A percentile compares a stretch with the other conserved stretches of the same genome.
phyloP scores from a whole-genome alignment of 2,888 invertebrate genomes.

The Melieria omissa region DNA sequence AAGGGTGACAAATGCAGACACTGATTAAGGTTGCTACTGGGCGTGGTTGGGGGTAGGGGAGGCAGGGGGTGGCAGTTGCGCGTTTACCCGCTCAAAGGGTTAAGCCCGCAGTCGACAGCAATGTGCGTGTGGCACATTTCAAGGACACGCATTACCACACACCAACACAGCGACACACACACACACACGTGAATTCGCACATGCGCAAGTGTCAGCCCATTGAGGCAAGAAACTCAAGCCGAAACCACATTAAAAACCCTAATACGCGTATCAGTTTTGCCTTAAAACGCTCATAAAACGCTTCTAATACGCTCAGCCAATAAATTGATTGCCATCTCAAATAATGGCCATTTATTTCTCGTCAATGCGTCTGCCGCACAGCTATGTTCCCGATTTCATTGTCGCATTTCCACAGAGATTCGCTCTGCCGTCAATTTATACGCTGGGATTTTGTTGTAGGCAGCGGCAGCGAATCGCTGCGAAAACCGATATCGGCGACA shows the following conservation, averaged over 20 bases:
- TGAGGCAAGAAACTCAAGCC: background rate
- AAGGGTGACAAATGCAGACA: constrained; percentile 23
- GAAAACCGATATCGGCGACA: no score
- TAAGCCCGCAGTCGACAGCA: background rate
- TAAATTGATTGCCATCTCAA: constrained; percentile 40
- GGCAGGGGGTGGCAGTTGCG: background rate
- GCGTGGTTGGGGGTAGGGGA: constrained; percentile 12
- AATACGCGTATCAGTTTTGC: constrained; percentile 32
- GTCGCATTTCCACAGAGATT: background rate
- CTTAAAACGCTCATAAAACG: constrained; percentile 49
- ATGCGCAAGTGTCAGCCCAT: background rate
- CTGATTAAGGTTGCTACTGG: constrained; percentile 10
- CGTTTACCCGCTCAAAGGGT: constrained; percentile 24
- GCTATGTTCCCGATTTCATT: background rate
- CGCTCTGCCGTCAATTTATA: background rate
- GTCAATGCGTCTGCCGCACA: background rate
- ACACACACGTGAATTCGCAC: no score
- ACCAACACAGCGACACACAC: background rate
- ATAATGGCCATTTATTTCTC: constrained; percentile 4
- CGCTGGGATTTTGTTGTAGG: constrained; percentile 12
- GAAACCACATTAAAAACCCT: constrained; percentile 30
- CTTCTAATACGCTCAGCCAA: constrained; percentile 59
- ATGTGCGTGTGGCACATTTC: constrained; percentile 9
- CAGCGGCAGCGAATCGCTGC: constrained; percentile 9
- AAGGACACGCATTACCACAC: constrained; percentile 10